phyloP scores from a whole-genome alignment of 1,140 invertebrate species.

The Ceratosolen fusciceps region DNA sequence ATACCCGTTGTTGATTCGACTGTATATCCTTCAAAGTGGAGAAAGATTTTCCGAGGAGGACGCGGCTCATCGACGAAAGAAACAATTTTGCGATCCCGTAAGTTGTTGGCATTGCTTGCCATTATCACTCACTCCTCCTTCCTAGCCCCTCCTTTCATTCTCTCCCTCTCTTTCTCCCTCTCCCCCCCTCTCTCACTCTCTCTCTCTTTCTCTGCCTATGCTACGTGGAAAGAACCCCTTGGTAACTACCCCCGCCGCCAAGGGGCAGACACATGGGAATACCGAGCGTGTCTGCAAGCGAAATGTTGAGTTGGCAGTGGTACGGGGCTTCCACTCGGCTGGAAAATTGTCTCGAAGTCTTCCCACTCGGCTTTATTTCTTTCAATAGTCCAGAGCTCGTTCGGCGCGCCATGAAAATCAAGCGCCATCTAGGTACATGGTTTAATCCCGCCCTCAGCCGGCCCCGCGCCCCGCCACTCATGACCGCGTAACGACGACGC shows the following conservation, averaged over 20 bases:
- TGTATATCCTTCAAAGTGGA: slow-evolving; percentile 13
- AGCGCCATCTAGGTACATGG: background rate
- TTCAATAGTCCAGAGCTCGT: slow-evolving; percentile 57
- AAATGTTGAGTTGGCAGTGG: background rate
- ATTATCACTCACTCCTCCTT: background rate
- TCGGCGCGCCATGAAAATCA: slow-evolving; percentile 19
- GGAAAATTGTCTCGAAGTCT: slow-evolving; percentile 57
- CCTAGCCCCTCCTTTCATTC: background rate
- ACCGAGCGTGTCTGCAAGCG: no score
- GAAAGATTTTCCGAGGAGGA: slow-evolving; percentile 49
- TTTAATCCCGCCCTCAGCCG: background rate
- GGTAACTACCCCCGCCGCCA: background rate
- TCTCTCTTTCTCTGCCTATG: no score
- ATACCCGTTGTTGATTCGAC: background rate
- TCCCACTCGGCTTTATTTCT: slow-evolving; percentile 47
- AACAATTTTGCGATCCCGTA: slow-evolving; percentile 55
- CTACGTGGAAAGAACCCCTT: no score
- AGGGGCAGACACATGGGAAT: background rate
- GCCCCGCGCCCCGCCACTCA: slow-evolving; percentile 42
- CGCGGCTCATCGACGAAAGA: slow-evolving; percentile 1
- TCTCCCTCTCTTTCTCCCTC: background rate
- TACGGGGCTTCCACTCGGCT: slow-evolving; percentile 53
- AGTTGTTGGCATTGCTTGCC: slow-evolving; percentile 33
- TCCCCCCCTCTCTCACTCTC: background rate
- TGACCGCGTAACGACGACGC: slow-evolving; percentile 62